Evolutionary conservation across 2,797 vertebrate genomes (phyloP).

Genomic region (Coranthus polyacanthus): DNA sequence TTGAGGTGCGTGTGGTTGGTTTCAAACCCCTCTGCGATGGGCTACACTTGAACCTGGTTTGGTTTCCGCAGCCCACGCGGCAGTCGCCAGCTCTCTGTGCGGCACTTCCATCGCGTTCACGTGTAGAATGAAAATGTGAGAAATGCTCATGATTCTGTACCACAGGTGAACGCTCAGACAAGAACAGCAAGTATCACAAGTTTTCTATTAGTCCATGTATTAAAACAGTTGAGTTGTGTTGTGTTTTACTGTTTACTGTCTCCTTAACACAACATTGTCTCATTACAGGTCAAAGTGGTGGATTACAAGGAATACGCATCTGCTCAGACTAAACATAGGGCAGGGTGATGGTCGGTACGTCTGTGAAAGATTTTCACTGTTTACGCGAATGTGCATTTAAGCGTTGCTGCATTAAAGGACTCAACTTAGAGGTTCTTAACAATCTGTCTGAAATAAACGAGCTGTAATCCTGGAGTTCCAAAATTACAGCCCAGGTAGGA

Average conservation of each 20-base stretch:
- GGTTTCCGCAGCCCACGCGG: constrained; percentile 28
- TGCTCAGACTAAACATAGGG: constrained; percentile 63
- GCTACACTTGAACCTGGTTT: constrained; percentile 18
- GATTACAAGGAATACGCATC: constrained; percentile 47
- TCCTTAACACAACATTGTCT: constrained; percentile 1
- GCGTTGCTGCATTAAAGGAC: constrained; percentile 35
- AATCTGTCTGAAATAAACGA: constrained; percentile 1
- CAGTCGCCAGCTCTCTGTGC: constrained; percentile 11
- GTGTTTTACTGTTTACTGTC: no score
- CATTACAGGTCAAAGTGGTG: constrained; percentile 34
- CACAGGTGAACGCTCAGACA: no score
- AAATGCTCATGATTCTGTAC: no score
- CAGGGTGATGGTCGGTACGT: constrained; percentile 14
- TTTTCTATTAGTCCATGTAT: no score
- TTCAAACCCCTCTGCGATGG: constrained; percentile 16
- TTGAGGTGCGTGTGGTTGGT: constrained; percentile 36
- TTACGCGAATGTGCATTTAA: constrained; percentile 43
- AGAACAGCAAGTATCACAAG: no score
- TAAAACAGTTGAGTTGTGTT: no score
- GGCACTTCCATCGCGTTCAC: no score
- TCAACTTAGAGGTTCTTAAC: not conserved
- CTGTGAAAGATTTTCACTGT: constrained; percentile 36
- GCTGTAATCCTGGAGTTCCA: not conserved
- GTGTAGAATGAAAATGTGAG: no score
- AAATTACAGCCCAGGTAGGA: constrained; percentile 2